Percentiles rank a stretch among this genome's conserved stretches.
Conservation (phyloP, 2,888 invertebrate genomes). For the Adelphocoris suturalis region DNA sequence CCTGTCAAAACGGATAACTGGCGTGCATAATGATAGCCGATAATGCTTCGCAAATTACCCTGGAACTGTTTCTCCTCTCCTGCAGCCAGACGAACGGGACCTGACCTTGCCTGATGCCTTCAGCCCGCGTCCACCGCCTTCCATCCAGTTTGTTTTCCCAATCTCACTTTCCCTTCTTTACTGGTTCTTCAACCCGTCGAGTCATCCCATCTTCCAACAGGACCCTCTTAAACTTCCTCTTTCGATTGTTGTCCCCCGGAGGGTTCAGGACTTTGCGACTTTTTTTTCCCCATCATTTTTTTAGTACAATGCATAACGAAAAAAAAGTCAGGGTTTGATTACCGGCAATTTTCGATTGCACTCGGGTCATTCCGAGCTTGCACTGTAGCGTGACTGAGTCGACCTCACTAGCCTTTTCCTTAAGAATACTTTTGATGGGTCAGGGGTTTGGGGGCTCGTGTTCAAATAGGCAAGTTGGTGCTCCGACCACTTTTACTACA, state of each 20-base stretch:
- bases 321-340: not conserved
- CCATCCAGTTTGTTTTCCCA: constrained; percentile 24
- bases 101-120: not conserved
- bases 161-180: not conserved
- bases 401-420: constrained; percentile 7
- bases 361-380: not conserved
- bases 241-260: not conserved
- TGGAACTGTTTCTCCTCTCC: not conserved
- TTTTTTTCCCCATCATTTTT: not conserved
- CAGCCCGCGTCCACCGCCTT: not conserved
- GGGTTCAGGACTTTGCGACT: not conserved
- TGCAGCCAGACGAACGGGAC: not conserved
- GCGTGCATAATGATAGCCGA: not conserved
- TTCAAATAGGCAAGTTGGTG: not conserved
- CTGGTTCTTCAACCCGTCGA: constrained; percentile 17
- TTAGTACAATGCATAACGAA: not conserved
- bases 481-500: constrained; percentile 9
- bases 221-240: not conserved
- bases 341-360: not conserved
- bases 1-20: not conserved
- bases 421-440: not conserved
- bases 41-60: not conserved
- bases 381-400: not conserved
- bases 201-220: not conserved
- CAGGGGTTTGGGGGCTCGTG: not conserved